phyloP scores from a whole-genome alignment of 1,140 invertebrate species.

The Drosophila tropicalis region DNA sequence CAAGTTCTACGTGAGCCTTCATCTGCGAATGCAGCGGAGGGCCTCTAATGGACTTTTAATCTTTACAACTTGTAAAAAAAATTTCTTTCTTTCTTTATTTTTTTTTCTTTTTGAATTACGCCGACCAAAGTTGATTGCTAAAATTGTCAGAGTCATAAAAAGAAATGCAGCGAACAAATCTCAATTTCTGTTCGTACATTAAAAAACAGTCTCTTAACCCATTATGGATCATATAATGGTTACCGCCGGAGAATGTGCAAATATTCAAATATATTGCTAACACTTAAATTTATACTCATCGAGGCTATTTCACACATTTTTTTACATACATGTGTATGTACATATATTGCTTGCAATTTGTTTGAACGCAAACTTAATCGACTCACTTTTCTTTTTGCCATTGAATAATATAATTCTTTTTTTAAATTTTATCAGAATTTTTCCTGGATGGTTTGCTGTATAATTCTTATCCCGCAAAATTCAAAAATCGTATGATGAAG shows the following conservation, averaged over 20 bases:
- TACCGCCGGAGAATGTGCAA: background rate
- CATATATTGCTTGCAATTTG: too few relatives aligned
- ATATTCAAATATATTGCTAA: background rate
- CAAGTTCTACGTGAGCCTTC: constrained; percentile 66
- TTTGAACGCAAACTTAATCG: too few relatives aligned
- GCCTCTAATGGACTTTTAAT: constrained; percentile 77
- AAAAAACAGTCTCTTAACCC: constrained; percentile 37
- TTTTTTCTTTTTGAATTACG: constrained; percentile 46
- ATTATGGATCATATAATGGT: constrained; percentile 20
- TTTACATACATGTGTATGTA: too few relatives aligned
- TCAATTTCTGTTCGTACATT: constrained; percentile 36
- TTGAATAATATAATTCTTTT: too few relatives aligned
- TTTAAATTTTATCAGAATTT: too few relatives aligned
- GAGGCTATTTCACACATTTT: background rate
- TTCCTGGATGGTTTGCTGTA: too few relatives aligned
- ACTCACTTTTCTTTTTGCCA: too few relatives aligned
- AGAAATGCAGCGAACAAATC: constrained; percentile 47
- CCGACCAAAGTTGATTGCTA: constrained; percentile 48
- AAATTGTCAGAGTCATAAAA: constrained; percentile 58
- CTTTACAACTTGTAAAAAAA: constrained; percentile 76
- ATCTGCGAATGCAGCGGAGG: constrained; percentile 19
- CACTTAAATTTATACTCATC: background rate
- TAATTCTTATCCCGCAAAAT: too few relatives aligned
- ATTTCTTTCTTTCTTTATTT: constrained; percentile 7
- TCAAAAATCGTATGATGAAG: too few relatives aligned